Evolutionary conservation across 23 tunicate genomes (phyloP).

Genomic region (Trididemnum nubilum): DNA sequence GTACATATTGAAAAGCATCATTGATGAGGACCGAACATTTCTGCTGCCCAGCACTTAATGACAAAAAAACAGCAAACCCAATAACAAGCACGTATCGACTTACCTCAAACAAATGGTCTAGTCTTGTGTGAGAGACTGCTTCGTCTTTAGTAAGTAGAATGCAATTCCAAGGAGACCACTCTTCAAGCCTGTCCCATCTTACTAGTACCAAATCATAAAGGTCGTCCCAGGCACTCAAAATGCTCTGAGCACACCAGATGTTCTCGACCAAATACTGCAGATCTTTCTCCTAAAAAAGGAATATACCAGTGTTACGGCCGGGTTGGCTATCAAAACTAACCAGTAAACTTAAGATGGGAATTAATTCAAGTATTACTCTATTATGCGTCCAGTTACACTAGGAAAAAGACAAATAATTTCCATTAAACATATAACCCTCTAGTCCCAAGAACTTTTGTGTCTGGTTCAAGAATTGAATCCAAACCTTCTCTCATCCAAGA

Average conservation of each 20-base stretch:
- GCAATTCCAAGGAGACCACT: conserved; percentile 99
- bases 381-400: too few relatives aligned
- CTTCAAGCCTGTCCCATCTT: conserved; percentile 86
- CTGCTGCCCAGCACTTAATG: too few relatives aligned
- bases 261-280: conserved; percentile 91
- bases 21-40: too few relatives aligned
- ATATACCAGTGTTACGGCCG: too few relatives aligned
- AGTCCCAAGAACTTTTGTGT: too few relatives aligned
- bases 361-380: background rate
- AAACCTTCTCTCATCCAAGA: too few relatives aligned
- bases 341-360: background rate
- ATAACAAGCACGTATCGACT: too few relatives aligned
- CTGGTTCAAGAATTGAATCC: too few relatives aligned
- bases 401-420: too few relatives aligned
- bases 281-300: conserved; percentile 75
- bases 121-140: conserved; percentile 75
- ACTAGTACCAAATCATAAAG: conserved; percentile 83
- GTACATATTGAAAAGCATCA: too few relatives aligned
- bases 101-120: conserved; percentile 83
- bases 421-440: too few relatives aligned
- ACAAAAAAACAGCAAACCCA: too few relatives aligned
- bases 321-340: background rate
- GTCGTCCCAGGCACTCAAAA: conserved; percentile 94
- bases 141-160: conserved; percentile 94
- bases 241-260: conserved; percentile 83